Base-by-base conservation (phyloP, 1,140 invertebrate species). In the Aphelenchoides avenae region DNA sequence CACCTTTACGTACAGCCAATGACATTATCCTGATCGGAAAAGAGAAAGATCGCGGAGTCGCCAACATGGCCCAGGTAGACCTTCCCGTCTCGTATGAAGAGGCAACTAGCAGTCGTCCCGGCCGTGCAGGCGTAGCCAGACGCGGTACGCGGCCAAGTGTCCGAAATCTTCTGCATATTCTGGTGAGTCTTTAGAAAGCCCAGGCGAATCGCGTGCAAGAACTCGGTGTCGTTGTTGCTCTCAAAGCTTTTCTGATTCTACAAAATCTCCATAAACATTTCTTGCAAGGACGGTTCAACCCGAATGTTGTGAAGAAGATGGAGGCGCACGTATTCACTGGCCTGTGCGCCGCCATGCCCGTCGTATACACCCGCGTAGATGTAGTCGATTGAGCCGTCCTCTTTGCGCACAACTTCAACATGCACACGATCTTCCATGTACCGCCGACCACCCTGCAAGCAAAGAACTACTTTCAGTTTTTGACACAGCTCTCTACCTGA, bases 361-460 rank as follows among this genome's bases (percentile, higher is more conserved):
- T 60, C 57, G 15, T 60, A 60, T 15, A 60, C 40, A 5, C 42
- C 57, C 3, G 54, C 27, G 39, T 39, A 61, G 9, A 61, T 31
- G 37, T 62, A 52, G 18, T 61, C 59, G 41, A 61, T 39, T 31
- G 18, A 24, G 1, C 59, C 59, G 22, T 24, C 22, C 7, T 27
- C n/a, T 13, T 52, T 43, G n/a, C 59, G 20, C 15, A 47, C 60
- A 27, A 54, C 60, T 18, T 61, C 59, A 5, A 61, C 20, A 18
- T 56, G 64, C 26, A 64, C 15, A 42, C 59, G 20, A 60, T 58
- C 57, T n/a, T 61, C 59, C 59, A 61, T 61, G 41, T 61, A 61
- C 30, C 42, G 36, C n/a, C 59, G 26, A 30, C 59, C 59, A 4
- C 59, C 59, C 59, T 61, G 13, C 5, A 65, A 62, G 5, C 3